These are phyloP conservation scores for Malurus melanocephalus DNA, from an alignment of 2,113 vertebrate genomes.

Conservation along the genomic window DNA sequence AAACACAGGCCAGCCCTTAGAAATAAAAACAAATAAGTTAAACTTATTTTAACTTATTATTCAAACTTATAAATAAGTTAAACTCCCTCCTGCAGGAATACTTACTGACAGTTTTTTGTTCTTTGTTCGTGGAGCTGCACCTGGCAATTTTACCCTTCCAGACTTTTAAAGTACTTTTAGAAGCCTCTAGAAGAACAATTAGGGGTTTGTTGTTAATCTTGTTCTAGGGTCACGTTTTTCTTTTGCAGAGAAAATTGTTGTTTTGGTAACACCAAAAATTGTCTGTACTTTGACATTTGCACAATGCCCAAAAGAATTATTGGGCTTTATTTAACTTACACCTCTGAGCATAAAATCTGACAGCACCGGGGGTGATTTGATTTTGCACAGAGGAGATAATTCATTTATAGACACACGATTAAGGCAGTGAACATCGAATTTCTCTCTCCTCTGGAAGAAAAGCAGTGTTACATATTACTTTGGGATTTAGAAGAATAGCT, in stretches of 20 bases:
- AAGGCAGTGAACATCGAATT: neutral
- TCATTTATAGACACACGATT: conserved; percentile 10
- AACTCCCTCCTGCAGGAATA: neutral
- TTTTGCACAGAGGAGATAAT: neutral
- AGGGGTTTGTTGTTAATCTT: neutral
- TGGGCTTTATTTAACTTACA: neutral
- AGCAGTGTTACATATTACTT: neutral
- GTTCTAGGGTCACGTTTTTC: neutral
- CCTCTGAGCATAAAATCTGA: neutral
- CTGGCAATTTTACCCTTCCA: neutral
- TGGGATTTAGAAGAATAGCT: conserved; percentile 14
- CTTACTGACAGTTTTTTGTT: neutral
- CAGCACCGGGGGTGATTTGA: neutral
- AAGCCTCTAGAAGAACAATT: neutral
- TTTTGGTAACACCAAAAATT: neutral
- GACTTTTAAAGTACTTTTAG: neutral
- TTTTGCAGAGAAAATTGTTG: neutral
- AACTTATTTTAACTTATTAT: neutral
- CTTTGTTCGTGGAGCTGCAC: neutral
- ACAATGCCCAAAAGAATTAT: neutral
- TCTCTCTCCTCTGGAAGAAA: conserved; percentile 11
- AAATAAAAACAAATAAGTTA: neutral
- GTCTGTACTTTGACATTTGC: neutral
- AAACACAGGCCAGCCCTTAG: neutral
- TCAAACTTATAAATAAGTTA: neutral